A percentile compares a stretch with the other conserved stretches of the same genome.
These are phyloP conservation scores for Hoplodrina ambigua DNA, from an alignment of 2,888 invertebrate genomes.

Conservation along the genomic window DNA sequence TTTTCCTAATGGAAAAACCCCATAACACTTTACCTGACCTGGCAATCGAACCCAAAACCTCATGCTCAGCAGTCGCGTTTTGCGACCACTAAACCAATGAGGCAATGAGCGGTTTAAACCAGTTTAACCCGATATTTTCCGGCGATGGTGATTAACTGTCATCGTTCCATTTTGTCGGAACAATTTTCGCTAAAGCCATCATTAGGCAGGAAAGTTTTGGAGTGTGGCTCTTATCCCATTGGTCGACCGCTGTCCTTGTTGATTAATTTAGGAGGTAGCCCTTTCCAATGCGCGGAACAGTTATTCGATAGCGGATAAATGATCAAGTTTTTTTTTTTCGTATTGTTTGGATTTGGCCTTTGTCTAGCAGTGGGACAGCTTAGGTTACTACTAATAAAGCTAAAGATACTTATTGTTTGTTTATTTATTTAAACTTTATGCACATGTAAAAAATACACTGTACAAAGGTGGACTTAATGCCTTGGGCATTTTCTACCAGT, in stretches of 20 bases:
- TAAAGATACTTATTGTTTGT: too few relatives aligned
- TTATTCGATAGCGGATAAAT: slow-evolving; percentile 23
- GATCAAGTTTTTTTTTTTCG: not conserved
- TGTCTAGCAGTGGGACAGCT: too few relatives aligned
- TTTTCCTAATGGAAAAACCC: too few relatives aligned
- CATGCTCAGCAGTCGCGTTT: too few relatives aligned
- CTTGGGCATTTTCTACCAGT: too few relatives aligned
- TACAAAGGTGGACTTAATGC: too few relatives aligned
- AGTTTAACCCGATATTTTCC: slow-evolving; percentile 54
- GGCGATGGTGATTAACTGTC: slow-evolving; percentile 56
- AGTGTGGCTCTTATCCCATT: slow-evolving; percentile 74
- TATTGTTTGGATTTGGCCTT: not conserved
- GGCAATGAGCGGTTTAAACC: not conserved
- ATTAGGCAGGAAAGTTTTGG: slow-evolving; percentile 79
- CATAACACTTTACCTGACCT: too few relatives aligned
- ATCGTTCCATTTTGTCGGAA: slow-evolving; percentile 62
- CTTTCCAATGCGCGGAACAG: slow-evolving; percentile 26
- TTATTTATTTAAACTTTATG: too few relatives aligned
- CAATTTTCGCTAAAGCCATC: slow-evolving; percentile 83
- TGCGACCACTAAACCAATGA: too few relatives aligned
- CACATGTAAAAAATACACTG: too few relatives aligned
- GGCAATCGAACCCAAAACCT: too few relatives aligned
- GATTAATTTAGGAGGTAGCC: slow-evolving; percentile 79
- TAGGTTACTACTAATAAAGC: too few relatives aligned
- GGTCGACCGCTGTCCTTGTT: slow-evolving; percentile 76